Evolutionary conservation across 2,113 vertebrate genomes (phyloP).

Genomic region (Malurus cyaneus): DNA sequence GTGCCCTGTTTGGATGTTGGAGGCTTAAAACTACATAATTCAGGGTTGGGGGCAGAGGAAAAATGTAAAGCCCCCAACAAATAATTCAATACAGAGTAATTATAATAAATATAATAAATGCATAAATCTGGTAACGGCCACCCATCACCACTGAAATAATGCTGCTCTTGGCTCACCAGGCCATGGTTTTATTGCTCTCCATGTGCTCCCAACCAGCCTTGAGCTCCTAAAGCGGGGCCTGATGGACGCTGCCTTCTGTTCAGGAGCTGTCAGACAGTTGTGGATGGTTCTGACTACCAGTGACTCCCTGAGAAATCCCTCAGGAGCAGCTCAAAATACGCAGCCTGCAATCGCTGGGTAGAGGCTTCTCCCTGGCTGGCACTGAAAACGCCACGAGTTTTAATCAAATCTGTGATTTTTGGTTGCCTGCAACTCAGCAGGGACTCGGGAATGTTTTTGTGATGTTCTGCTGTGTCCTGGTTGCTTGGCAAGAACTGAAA

Average conservation of each 20-base stretch:
- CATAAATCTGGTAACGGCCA: neutral
- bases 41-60: rapidly evolving
- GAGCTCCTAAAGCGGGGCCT: neutral
- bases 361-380: neutral
- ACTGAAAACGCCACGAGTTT: neutral
- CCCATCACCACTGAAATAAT: neutral
- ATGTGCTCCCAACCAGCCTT: neutral
- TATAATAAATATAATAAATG: neutral
- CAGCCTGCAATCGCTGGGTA: neutral
- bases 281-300: neutral
- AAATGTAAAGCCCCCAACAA: neutral
- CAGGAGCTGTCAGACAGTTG: neutral
- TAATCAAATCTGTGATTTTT: neutral
- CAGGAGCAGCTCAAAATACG: neutral
- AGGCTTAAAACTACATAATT: neutral
- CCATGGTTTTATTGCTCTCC: neutral
- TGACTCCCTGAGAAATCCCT: neutral
- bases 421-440: neutral
- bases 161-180: neutral
- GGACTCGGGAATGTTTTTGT: neutral
- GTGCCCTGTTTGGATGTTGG: neutral
- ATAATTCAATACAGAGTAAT: neutral
- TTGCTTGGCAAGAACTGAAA: neutral
- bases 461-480: neutral
- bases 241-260: neutral